These are phyloP conservation scores for Echinops telfairi DNA, from an alignment of 2,113 vertebrate species.

Conservation along the genomic window DNA sequence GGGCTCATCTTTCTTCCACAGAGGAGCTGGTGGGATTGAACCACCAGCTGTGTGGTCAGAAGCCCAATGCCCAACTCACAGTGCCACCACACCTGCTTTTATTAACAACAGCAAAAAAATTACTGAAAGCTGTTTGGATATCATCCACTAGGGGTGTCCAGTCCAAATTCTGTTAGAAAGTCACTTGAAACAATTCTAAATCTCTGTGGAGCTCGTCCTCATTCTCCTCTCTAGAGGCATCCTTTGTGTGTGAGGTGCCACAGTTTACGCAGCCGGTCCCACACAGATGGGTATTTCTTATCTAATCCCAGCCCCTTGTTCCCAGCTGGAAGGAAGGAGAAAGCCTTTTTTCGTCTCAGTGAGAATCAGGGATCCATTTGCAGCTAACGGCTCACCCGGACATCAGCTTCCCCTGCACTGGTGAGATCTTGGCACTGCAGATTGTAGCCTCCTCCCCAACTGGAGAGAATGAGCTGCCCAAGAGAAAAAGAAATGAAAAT, in stretches of 20 bases:
- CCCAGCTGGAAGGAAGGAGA: neutral
- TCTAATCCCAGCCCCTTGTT: neutral
- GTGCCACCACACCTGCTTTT: too few relatives aligned
- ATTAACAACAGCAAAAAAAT: conserved; percentile 12
- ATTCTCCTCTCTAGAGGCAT: neutral
- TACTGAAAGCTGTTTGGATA: neutral
- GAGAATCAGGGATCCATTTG: neutral
- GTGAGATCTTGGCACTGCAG: conserved; percentile 92
- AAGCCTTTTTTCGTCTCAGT: fast-evolving
- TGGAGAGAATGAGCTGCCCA: conserved; percentile 90
- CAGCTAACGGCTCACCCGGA: conserved; percentile 87
- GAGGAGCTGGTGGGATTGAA: too few relatives aligned
- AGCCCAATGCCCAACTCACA: too few relatives aligned
- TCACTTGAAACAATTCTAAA: neutral
- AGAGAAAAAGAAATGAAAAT: conserved; percentile 46
- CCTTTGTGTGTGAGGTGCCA: fast-evolving
- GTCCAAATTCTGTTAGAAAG: neutral
- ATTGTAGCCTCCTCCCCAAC: conserved; percentile 92
- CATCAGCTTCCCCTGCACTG: conserved; percentile 89
- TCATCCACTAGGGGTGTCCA: neutral
- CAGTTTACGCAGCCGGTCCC: too few relatives aligned
- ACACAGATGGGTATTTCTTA: neutral
- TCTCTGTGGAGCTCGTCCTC: neutral
- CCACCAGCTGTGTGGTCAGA: too few relatives aligned
- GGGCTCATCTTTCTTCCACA: too few relatives aligned